Percentiles rank a stretch among this genome's conserved stretches.
These are phyloP conservation scores for Myrmecophaga tridactyla DNA, from an alignment of 2,113 vertebrate genomes.

Conservation along the genomic window DNA sequence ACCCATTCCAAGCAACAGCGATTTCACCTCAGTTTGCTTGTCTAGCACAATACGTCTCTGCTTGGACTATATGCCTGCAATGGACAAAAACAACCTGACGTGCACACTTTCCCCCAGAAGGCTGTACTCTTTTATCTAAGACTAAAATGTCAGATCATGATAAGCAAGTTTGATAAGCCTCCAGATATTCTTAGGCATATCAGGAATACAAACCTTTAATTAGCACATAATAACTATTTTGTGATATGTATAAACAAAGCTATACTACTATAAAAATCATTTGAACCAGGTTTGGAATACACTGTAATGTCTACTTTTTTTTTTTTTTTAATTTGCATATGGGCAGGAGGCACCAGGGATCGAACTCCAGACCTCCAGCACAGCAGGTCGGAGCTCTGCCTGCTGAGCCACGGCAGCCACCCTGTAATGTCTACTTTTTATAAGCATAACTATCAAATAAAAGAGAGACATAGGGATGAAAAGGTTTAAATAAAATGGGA, in stretches of 20 bases:
- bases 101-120: neutral
- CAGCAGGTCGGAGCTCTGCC: no score
- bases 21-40: neutral
- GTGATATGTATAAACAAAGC: neutral
- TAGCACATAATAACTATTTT: neutral
- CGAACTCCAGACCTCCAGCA: no score
- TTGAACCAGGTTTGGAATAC: neutral
- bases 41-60: neutral
- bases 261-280: neutral
- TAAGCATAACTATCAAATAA: neutral
- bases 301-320: neutral
- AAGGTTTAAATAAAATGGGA: neutral
- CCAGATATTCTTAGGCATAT: neutral
- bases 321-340: no score
- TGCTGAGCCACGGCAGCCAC: no score
- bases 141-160: neutral
- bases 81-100: neutral
- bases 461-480: neutral
- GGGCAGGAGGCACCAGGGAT: no score
- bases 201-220: neutral
- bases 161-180: neutral
- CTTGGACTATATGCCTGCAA: neutral
- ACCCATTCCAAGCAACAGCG: neutral
- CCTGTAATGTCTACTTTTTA: neutral
- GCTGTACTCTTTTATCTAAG: neutral